Evolutionary conservation across 2,797 vertebrate species (phyloP).

Genomic region (Silurus aristotelis): DNA sequence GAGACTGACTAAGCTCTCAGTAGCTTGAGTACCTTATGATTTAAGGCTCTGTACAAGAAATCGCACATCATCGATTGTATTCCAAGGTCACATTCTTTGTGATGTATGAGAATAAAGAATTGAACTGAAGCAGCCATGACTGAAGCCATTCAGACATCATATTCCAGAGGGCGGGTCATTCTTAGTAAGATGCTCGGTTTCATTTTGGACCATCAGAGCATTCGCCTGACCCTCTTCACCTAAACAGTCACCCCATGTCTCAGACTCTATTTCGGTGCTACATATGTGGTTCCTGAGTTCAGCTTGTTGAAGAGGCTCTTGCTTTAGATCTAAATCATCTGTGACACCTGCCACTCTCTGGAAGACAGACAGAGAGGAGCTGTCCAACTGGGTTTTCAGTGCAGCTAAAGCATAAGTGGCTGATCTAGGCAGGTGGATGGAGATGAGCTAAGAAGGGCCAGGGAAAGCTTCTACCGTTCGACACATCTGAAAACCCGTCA

Average conservation of each 20-base stretch:
- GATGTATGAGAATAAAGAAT: neutral
- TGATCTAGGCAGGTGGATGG: conserved; percentile 3
- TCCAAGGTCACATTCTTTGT: conserved; percentile 7
- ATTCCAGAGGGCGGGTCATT: neutral
- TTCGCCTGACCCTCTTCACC: conserved; percentile 4
- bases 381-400: conserved; percentile 6
- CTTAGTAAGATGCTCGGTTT: neutral
- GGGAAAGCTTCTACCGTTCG: neutral
- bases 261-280: neutral
- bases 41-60: conserved; percentile 9
- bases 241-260: neutral
- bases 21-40: conserved; percentile 12
- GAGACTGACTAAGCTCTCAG: conserved; percentile 3
- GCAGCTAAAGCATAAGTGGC: neutral
- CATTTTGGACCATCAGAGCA: neutral
- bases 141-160: neutral
- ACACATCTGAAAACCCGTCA: neutral
- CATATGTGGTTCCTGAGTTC: neutral
- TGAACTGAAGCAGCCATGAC: neutral
- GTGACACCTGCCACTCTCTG: conserved; percentile 58
- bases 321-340: conserved; percentile 60
- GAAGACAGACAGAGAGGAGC: conserved; percentile 50
- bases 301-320: conserved; percentile 3
- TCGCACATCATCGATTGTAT: conserved; percentile 13
- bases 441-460: neutral